Evolutionary conservation across 2,113 vertebrate genomes (phyloP), one percentile per base, ranked within the genome.

Genomic region (Nannobrachium achirus): DNA sequence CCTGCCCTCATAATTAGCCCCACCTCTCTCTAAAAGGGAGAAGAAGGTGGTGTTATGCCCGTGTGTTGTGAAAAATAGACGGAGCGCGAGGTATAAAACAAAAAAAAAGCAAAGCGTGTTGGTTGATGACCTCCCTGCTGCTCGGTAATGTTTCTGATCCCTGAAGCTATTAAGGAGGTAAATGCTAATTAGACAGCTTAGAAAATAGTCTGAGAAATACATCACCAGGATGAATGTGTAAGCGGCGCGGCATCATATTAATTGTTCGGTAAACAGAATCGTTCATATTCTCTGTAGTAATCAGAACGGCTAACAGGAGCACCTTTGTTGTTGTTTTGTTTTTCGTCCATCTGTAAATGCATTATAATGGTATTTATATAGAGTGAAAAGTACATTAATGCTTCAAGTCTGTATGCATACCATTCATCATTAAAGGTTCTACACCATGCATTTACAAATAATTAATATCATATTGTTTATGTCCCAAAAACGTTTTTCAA

Each of bases 1-100:
- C 74, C 73, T 71, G 83, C 75, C 76, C 79, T 77, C 7, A 57
- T 81, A 84, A 83, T 86, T 89, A 89, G 61, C 57, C 73, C 63
- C 9, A 19, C 8, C 38, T 15, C 40, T 2, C 15, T 70, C 57
- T 64, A 61, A 56, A 59, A 10, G 66, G 56, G 45, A 71, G 71
- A 66, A 33, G 25, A 33, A 33, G 41, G 16, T 19, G 44, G n/a
- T n/a, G n/a, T n/a, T n/a, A n/a, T 44, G 40, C 53, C 25, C 25
- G 3, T 33, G 3, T 33, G 25, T 45, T 44, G 56, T 60, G 66
- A 73, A 77, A 74, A 61, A 76, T 49, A 42, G 55, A 56, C 38
- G 10, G 33, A n/a, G 55, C 65, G 63, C 19, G 70, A 65, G 58
- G 71, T 76, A 64, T 76, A 64, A 81, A 85, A n/a, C n/a, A n/a